Percentiles rank a stretch among this genome's conserved stretches.
These are phyloP conservation scores for Lacerta agilis DNA, from an alignment of 2,797 vertebrate species.

Conservation along the genomic window DNA sequence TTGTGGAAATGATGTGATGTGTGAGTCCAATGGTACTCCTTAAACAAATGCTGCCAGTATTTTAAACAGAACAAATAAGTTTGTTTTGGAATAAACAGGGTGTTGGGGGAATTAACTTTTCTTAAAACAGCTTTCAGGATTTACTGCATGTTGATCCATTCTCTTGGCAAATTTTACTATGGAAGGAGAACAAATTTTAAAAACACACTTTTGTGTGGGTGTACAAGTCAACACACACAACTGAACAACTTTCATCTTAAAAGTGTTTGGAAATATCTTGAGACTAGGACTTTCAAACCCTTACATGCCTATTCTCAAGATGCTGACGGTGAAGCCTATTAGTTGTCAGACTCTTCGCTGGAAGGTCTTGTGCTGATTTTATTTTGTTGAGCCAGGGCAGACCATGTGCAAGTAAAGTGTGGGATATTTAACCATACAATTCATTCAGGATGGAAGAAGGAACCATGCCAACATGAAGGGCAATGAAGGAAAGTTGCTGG, in stretches of 20 bases:
- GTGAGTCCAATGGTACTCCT: constrained; percentile 2
- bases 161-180: constrained; percentile 51
- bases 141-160: constrained; percentile 55
- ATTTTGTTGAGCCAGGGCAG: neutral
- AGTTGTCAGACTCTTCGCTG: neutral
- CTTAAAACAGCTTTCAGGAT: constrained; percentile 30
- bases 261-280: constrained; percentile 49
- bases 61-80: neutral
- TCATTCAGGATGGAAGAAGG: neutral
- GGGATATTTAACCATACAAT: neutral
- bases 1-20: constrained; percentile 29
- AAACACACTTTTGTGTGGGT: constrained; percentile 16
- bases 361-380: constrained; percentile 3
- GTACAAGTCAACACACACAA: neutral
- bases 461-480: neutral
- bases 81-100: constrained; percentile 21
- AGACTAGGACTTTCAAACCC: constrained; percentile 29
- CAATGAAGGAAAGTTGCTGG: neutral
- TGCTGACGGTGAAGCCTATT: neutral
- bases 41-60: constrained; percentile 17
- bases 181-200: constrained; percentile 40
- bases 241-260: constrained; percentile 13
- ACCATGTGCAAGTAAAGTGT: neutral
- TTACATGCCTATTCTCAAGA: neutral
- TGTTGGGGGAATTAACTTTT: constrained; percentile 18